Conservation (phyloP, 2,113 vertebrate genomes). For the Pachypanchax playfairii region DNA sequence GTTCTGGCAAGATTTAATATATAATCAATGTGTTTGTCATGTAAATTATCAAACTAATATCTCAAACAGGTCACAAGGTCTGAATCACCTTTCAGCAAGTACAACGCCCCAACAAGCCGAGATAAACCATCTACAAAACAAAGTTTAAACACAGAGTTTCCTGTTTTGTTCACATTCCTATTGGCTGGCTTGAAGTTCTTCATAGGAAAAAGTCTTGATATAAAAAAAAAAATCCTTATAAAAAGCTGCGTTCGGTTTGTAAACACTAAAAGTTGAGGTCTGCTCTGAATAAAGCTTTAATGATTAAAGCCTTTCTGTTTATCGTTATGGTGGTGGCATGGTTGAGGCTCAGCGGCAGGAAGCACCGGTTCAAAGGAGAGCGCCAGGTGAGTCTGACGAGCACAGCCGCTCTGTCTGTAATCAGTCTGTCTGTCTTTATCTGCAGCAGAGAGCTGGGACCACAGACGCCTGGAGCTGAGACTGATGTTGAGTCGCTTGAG, state of each 20-base stretch:
- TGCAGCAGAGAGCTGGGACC: no score
- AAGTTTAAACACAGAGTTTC: neutral
- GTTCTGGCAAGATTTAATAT: neutral
- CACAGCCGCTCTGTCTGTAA: neutral
- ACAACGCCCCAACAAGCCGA: neutral
- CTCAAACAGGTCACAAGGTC: neutral
- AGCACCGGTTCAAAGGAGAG: neutral
- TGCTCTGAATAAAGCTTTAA: neutral
- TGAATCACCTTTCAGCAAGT: neutral
- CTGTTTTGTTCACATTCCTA: neutral
- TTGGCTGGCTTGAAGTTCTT: neutral
- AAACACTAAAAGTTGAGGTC: neutral
- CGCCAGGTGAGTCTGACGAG: neutral
- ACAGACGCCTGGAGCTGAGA: no score
- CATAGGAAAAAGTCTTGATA: neutral
- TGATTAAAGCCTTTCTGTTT: neutral
- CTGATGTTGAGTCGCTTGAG: no score
- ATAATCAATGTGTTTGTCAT: neutral
- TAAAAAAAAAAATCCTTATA: neutral
- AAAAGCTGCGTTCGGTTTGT: slow-evolving; percentile 1
- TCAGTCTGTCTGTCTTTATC: no score
- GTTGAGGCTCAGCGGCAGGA: neutral
- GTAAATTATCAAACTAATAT: neutral
- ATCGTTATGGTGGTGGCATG: neutral
- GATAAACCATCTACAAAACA: neutral